A percentile compares a stretch with the other conserved stretches of the same genome.
Evolutionary conservation across 2,797 vertebrate genomes (phyloP).

Genomic region (Poeciliopsis gracilis): DNA sequence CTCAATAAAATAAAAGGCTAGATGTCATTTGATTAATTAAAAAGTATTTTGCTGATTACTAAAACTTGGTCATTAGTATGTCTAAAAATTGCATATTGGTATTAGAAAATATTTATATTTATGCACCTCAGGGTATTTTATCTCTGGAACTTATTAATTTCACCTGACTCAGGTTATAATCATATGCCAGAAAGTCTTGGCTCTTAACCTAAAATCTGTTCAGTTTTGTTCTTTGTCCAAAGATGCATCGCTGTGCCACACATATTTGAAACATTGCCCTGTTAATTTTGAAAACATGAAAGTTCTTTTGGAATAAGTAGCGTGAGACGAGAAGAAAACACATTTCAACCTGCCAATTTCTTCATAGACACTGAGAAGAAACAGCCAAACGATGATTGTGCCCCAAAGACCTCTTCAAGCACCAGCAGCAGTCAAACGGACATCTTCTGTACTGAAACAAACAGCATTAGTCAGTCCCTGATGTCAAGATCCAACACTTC

Average conservation of each 20-base stretch:
- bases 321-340: not conserved
- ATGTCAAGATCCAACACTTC: slow-evolving; percentile 83
- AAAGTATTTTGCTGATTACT: not conserved
- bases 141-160: not conserved
- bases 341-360: slow-evolving; percentile 17
- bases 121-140: not conserved
- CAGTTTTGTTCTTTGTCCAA: not conserved
- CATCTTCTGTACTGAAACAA: slow-evolving; percentile 92
- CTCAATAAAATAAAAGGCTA: not conserved
- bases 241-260: not conserved
- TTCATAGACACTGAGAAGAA: slow-evolving; percentile 93
- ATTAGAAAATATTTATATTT: not conserved
- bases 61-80: not conserved
- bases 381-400: slow-evolving; percentile 90
- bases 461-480: slow-evolving; percentile 90
- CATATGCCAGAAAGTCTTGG: slow-evolving; percentile 1
- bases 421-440: slow-evolving; percentile 90
- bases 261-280: not conserved
- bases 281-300: not conserved
- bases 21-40: not conserved
- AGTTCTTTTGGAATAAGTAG: not conserved
- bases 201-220: slow-evolving; percentile 5
- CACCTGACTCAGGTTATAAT: not conserved
- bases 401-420: slow-evolving; percentile 91
- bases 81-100: not conserved